Evolutionary conservation across 2,888 invertebrate genomes (phyloP).

Genomic region (Mactromeris polynyma): DNA sequence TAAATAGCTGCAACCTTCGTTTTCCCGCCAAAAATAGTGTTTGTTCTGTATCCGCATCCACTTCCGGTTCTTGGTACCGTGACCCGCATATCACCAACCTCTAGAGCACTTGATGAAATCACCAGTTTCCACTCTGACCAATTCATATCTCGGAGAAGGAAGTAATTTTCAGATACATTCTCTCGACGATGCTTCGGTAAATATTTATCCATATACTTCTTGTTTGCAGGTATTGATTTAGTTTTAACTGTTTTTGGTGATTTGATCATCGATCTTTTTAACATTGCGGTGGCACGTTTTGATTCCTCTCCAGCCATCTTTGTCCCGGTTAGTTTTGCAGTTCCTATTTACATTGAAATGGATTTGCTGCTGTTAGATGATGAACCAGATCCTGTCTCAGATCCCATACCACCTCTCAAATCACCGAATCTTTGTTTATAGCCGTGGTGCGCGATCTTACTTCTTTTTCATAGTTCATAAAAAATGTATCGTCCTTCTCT

Average conservation of each 20-base stretch:
- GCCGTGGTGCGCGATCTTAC: slow-evolving; percentile 64
- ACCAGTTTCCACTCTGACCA: slow-evolving; percentile 76
- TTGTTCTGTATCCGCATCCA: slow-evolving; percentile 63
- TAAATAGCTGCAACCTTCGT: slow-evolving; percentile 71
- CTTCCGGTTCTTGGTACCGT: slow-evolving; percentile 59
- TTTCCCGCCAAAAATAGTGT: slow-evolving; percentile 65
- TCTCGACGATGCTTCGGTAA: slow-evolving; percentile 67
- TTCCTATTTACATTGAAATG: neutral
- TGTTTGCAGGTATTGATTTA: neutral
- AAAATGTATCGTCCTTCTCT: slow-evolving; percentile 70
- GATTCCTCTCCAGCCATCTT: slow-evolving; percentile 4
- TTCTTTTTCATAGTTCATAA: slow-evolving; percentile 74
- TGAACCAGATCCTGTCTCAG: neutral
- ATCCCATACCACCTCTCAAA: slow-evolving; percentile 52
- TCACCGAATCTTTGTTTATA: slow-evolving; percentile 74
- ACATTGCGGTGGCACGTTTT: neutral
- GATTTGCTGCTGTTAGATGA: neutral
- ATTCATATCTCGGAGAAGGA: slow-evolving; percentile 65
- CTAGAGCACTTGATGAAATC: slow-evolving; percentile 50
- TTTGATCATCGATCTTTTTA: neutral
- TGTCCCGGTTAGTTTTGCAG: slow-evolving; percentile 19
- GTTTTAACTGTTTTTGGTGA: neutral
- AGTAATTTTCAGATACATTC: slow-evolving; percentile 72
- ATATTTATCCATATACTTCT: slow-evolving; percentile 40
- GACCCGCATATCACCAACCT: neutral